Evolutionary conservation across 2,797 vertebrate species (phyloP), one percentile per base, ranked within the genome.

Genomic region (Labeo calbasu): DNA sequence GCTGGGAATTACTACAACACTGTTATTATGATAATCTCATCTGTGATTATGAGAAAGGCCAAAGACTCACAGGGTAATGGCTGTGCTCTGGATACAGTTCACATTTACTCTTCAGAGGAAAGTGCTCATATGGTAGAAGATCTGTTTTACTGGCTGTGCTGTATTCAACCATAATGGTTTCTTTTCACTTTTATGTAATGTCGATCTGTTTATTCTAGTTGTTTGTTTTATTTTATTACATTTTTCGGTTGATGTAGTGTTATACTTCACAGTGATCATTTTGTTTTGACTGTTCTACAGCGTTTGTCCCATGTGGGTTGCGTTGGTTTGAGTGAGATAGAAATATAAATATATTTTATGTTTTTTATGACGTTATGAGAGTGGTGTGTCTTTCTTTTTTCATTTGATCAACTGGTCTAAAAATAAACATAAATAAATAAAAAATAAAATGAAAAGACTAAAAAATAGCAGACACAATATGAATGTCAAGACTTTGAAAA

Each of bases 71-170:
- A 69, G 43, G 55, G 53, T 23, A 69, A 83, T 50, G 71, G 50
- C 13, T 59, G 28, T 5, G 32, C 59, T 71, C 65, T 70, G 85
- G 85, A 84, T 90, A 80, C 14, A 77, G 88, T 86, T 82, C 82
- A 72, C 23, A 68, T 46, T 84, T 84, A 73, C 68, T 68, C 51
- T 77, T 57, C 50, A 70, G 73, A 2, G 23, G n/a, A 36, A 73
- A 36, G 55, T 12, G 43, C 19, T 81, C 15, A 19, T 75, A 87
- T 53, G 65, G 32, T 6, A 23, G 53, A 69, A 28, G 8, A n/a
- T 66, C 15, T 63, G 36, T 68, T 83, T 68, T 57, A 53, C 32
- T 57, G n/a, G 71, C n/a, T 79, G 23, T 36, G 46, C 46, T 23
- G 21, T 14, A 66, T 28, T 66, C 46, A 50, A 51, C 17, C 3